These are phyloP conservation scores for Epirrhoe tristata DNA, from an alignment of 2,888 invertebrate species.

Conservation along the genomic window DNA sequence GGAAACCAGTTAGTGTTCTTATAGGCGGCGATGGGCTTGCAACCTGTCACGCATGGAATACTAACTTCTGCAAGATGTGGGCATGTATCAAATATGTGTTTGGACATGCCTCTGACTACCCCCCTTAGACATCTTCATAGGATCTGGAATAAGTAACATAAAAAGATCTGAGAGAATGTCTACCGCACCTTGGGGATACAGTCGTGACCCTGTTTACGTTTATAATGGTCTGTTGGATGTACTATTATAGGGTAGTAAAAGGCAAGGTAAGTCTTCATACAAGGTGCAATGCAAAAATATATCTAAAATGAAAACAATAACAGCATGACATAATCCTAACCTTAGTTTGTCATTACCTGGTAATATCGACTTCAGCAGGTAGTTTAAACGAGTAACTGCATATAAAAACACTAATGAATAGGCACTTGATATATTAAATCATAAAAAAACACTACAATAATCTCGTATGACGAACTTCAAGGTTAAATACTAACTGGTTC, in stretches of 20 bases:
- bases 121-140: too few relatives aligned
- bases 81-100: too few relatives aligned
- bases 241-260: background rate
- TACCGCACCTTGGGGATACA: too few relatives aligned
- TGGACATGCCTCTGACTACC: too few relatives aligned
- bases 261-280: background rate
- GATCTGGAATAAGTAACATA: too few relatives aligned
- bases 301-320: background rate
- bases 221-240: too few relatives aligned
- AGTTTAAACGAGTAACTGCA: background rate
- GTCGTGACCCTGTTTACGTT: too few relatives aligned
- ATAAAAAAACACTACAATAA: background rate
- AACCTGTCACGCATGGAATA: too few relatives aligned
- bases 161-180: too few relatives aligned
- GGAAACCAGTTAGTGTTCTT: too few relatives aligned
- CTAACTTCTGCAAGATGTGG: too few relatives aligned
- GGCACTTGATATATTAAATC: background rate
- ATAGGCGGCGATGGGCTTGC: too few relatives aligned
- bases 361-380: background rate
- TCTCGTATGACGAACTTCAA: background rate
- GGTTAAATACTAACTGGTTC: background rate
- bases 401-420: background rate
- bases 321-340: slow-evolving; percentile 3
- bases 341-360: background rate
- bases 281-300: background rate